Evolutionary conservation across 1,140 invertebrate genomes (phyloP), one percentile per base, ranked within the genome.

Genomic region (Panagrolaimus sp.): DNA sequence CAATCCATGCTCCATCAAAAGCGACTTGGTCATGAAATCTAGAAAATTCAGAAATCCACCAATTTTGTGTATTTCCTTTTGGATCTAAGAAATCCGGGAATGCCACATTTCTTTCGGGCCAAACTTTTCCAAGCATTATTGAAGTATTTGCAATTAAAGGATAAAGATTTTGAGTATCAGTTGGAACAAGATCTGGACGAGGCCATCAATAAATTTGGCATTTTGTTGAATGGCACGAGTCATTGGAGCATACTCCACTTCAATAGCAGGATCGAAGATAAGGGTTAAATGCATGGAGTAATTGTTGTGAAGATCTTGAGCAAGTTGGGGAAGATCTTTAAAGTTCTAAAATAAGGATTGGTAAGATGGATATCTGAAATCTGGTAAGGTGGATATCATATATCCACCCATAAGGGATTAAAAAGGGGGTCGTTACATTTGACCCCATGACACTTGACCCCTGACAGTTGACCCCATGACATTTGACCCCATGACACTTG

Each of bases 221-320:
- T 58, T 58, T 28, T 58, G 52, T 28, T 74, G 68, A 21, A 77
- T 47, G 26, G 24, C 74, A 17, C 74, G 38, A 67, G 76, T 17
- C 43, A 72, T 76, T 1, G 65, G 14, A 9, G 64, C 55, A 47
- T 76, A 78, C 44, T 78, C 62, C 9, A 69, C 75, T 47, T 78
- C 65, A 17, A 77, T 75, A 8, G 75, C 76, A 6, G 75, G 75
- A 68, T 77, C 75, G 21, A 75, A 73, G 32, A 77, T 77, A 2
- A 78, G 67, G 21, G 69, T 72, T 21, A 78, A 48, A 21, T 73
- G 67, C 65, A 78, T 67, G 7, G 32, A 38, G 6, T 64, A 71
- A 44, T 69, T 21, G 1, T 45, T 26, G 38, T 78, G 70, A 15
- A 78, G 62, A 17, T 71, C 32, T 12, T 76, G 15, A 15, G 66